Conservation (phyloP, 2,113 vertebrate genomes). For the Erinaceus europaeus region DNA sequence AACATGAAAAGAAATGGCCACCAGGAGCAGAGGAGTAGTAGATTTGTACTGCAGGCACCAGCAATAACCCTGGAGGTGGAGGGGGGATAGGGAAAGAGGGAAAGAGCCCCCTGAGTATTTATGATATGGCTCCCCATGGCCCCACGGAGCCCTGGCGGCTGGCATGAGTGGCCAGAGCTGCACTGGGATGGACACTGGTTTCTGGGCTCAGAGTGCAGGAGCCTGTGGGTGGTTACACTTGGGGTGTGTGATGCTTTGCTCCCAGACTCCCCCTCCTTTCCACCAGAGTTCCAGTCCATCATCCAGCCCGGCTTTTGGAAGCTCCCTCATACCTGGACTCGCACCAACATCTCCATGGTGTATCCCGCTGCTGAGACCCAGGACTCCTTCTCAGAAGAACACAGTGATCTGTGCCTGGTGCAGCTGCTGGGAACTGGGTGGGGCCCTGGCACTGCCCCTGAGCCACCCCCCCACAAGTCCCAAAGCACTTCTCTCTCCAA, state of each 20-base stretch:
- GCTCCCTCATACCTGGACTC: conserved; percentile 80
- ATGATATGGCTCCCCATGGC: no score
- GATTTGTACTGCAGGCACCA: no score
- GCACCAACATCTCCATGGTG: conserved; percentile 80
- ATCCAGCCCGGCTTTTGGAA: conserved; percentile 85
- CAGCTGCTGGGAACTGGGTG: conserved; percentile 89
- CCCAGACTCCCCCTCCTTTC: background rate
- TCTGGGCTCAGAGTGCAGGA: background rate
- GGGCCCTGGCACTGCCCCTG: background rate
- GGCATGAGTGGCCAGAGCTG: no score
- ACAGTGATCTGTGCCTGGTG: conserved; percentile 86
- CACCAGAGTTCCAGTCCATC: conserved; percentile 84
- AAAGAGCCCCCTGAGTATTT: no score
- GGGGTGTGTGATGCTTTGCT: no score
- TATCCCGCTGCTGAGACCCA: conserved; percentile 70
- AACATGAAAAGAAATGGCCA: no score
- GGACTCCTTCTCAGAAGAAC: conserved; percentile 84
- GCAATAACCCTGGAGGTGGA: no score
- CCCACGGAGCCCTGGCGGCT: background rate
- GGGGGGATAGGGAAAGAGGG: no score
- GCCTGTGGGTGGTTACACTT: background rate
- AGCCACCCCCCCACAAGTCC: background rate
- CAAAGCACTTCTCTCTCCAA: fast-evolving
- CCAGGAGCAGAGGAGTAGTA: no score
- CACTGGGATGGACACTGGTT: background rate